Percentiles rank a stretch among this genome's conserved stretches.
phyloP scores from a whole-genome alignment of 2,113 vertebrate species.

The Bujurquina vittata region DNA sequence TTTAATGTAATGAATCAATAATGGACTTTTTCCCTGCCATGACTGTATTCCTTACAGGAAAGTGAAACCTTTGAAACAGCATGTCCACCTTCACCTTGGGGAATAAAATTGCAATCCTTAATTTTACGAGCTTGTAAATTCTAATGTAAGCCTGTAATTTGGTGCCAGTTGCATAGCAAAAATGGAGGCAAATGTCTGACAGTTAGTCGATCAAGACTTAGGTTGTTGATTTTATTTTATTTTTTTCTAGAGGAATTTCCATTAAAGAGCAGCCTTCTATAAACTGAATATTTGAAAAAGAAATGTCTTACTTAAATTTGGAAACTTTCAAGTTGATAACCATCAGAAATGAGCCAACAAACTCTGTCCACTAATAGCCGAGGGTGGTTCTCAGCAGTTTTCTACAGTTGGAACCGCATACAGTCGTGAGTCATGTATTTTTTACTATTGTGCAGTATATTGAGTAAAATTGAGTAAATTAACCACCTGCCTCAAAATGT shows the following conservation, averaged over 20 bases:
- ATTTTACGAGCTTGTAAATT: slow-evolving; percentile 2
- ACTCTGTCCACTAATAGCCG: not conserved
- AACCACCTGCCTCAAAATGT: slow-evolving; percentile 53
- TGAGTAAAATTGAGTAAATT: not conserved
- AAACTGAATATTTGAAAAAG: not conserved
- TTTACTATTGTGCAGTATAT: not conserved
- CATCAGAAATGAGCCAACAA: not conserved
- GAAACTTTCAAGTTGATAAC: not conserved
- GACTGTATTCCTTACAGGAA: not conserved
- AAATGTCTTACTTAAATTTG: not conserved
- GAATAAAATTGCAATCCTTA: not conserved
- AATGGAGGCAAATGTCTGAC: not conserved
- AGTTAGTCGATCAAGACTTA: not conserved
- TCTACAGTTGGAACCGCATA: not conserved
- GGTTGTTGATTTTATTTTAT: not conserved
- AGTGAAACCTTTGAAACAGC: not conserved
- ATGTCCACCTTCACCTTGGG: not conserved
- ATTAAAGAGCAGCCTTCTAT: not conserved
- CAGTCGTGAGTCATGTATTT: not conserved
- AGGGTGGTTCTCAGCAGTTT: not conserved
- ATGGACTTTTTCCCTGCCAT: not conserved
- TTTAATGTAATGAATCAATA: not conserved
- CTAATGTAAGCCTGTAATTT: not conserved
- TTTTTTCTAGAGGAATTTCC: not conserved
- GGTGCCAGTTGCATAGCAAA: not conserved